Evolutionary conservation across 1,140 invertebrate species (phyloP).

Genomic region (Hypothenemus hampei): DNA sequence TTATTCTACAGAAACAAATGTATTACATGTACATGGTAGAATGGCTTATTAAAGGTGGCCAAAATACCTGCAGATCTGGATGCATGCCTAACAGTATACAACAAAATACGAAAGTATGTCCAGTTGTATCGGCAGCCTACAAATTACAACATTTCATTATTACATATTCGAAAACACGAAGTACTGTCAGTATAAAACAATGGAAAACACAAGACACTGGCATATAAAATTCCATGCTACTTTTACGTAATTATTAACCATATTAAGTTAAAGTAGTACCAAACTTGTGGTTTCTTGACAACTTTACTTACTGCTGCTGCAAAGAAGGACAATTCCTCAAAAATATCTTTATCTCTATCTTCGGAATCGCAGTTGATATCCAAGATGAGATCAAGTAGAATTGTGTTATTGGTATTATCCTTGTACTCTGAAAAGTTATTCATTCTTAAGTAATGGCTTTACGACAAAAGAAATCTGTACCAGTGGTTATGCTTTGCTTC

Average conservation of each 20-base stretch:
- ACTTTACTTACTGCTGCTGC: slow-evolving; percentile 3
- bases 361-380: background rate
- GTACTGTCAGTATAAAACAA: too few relatives aligned
- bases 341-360: background rate
- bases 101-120: background rate
- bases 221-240: too few relatives aligned
- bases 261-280: too few relatives aligned
- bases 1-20: slow-evolving; percentile 1
- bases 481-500: too few relatives aligned
- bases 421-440: background rate
- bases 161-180: too few relatives aligned
- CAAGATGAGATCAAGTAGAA: background rate
- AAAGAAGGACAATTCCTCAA: background rate
- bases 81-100: slow-evolving; percentile 3
- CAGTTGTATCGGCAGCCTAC: slow-evolving; percentile 10
- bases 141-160: background rate
- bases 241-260: too few relatives aligned
- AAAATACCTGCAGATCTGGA: slow-evolving; percentile 4
- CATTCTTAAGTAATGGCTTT: background rate
- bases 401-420: background rate
- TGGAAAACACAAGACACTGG: too few relatives aligned
- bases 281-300: too few relatives aligned
- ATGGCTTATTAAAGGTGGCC: too few relatives aligned
- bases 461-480: background rate
- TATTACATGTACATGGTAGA: too few relatives aligned